Base-by-base conservation (phyloP, 2,113 vertebrate genomes). In the Numenius arquata region DNA sequence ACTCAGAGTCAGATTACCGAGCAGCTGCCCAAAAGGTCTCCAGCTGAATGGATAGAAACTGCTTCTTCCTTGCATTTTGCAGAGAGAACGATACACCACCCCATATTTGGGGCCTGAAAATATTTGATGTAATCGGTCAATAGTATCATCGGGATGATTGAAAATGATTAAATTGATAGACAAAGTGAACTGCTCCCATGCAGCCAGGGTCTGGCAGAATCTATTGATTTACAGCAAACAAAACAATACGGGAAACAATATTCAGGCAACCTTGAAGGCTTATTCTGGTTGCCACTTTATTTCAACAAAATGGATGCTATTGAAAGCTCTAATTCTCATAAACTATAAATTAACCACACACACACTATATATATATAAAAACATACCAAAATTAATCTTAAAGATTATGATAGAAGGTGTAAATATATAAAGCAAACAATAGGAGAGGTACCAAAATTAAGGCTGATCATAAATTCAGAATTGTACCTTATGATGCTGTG, bases 1-100 rank as follows among this genome's bases (percentile, higher is more conserved):
- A 13, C 41, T 90, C 23, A 36, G 65, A 53, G 41, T 74, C 59
- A 72, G 55, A 66, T 56, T 82, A 72, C 27, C 6, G 1, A 91
- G 61, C 34, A 78, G 40, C 48, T 36, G 56, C 25, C 53, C 15
- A 32, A 59, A 87, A 78, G 40, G 32, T 41, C 61, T 89, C 48
- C 58, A 73, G 40, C 22, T 3, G 3, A 95, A 90, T 9, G 59
- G 52, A 45, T 25, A 6, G 43, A 20, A 71, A 58, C 36, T 45
- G 40, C 47, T 41, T 62, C 56, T 38, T 79, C 48, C 40, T 73
- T 85, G 23, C 12, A 18, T 82, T 89, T 55, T 72, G 52, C 90
- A 85, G 40, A 36, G n/a, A 72, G 43, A 89, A 65, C 0, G 0
- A 30, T 8, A 38, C 1, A 0, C 48, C 40, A 68, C 6, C 15